phyloP scores from a whole-genome alignment of 2,888 invertebrate species.

The Stegana nigrithorax region DNA sequence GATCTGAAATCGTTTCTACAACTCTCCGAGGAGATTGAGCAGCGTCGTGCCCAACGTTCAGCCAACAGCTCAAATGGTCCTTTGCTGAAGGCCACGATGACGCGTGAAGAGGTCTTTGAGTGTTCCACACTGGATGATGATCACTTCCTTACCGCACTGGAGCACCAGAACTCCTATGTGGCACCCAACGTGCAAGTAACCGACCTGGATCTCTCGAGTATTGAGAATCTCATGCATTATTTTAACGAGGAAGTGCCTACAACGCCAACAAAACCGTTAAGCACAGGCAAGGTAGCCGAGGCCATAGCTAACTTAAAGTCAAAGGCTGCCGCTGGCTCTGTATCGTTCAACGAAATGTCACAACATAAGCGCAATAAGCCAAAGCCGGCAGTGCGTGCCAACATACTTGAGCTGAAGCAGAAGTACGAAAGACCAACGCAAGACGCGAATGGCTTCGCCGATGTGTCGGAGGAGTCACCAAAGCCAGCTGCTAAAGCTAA shows the following conservation, averaged over 20 bases:
- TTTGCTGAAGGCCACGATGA: slow-evolving; percentile 51
- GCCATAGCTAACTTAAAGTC: slow-evolving; percentile 47
- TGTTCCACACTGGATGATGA: slow-evolving; percentile 54
- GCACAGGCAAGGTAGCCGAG: slow-evolving; percentile 47
- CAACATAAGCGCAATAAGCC: not conserved
- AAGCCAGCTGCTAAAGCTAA: slow-evolving; percentile 21
- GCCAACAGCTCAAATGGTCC: slow-evolving; percentile 21
- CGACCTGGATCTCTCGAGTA: slow-evolving; percentile 51
- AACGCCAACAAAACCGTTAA: slow-evolving; percentile 36
- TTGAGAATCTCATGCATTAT: slow-evolving; percentile 58
- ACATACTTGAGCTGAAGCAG: slow-evolving; percentile 47
- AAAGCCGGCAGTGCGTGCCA: slow-evolving; percentile 21
- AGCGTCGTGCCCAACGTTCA: slow-evolving; percentile 35
- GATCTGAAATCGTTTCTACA: slow-evolving; percentile 53
- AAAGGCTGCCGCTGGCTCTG: slow-evolving; percentile 25
- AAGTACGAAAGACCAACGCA: slow-evolving; percentile 45
- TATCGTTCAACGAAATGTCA: not conserved
- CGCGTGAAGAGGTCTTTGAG: slow-evolving; percentile 58
- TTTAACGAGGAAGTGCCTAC: slow-evolving; percentile 58
- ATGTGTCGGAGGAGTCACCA: not conserved
- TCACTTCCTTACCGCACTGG: slow-evolving; percentile 46
- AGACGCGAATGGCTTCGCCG: not conserved
- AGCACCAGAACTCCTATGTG: slow-evolving; percentile 46
- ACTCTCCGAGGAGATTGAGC: slow-evolving; percentile 55
- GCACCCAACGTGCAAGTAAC: slow-evolving; percentile 36